Conservation (phyloP, 2,797 vertebrate genomes). For the Morelia viridis region DNA sequence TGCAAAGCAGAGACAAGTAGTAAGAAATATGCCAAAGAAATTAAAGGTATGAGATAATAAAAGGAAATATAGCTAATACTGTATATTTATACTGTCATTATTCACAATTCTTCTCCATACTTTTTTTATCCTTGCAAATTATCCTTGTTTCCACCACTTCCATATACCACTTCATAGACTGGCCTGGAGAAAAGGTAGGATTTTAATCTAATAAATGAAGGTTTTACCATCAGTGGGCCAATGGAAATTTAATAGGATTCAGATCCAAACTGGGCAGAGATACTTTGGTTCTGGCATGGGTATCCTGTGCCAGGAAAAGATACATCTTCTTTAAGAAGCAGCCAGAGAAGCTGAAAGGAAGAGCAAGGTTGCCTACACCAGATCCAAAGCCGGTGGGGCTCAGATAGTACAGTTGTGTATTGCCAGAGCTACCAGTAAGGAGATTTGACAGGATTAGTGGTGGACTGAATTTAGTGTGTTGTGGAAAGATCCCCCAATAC, state of each 20-base stretch:
- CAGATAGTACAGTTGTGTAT: neutral
- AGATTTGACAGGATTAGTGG: neutral
- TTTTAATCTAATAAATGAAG: neutral
- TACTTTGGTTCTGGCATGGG: neutral
- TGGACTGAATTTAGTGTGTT: neutral
- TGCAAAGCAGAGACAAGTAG: neutral
- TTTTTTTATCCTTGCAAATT: neutral
- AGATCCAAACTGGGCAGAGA: neutral
- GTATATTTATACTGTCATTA: neutral
- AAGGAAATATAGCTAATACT: neutral
- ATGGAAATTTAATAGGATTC: neutral
- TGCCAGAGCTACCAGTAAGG: neutral
- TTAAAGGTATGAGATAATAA: neutral
- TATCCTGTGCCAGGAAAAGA: neutral
- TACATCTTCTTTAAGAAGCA: neutral
- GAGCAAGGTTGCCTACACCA: neutral
- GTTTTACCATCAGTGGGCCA: neutral
- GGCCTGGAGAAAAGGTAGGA: neutral
- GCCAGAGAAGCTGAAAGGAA: neutral
- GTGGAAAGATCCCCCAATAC: neutral
- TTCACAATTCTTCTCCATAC: neutral
- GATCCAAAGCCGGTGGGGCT: neutral
- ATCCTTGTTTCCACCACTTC: neutral
- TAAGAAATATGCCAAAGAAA: neutral
- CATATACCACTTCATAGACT: neutral